phyloP scores from a whole-genome alignment of 2,113 vertebrate genomes.

The Notothenia rossii region DNA sequence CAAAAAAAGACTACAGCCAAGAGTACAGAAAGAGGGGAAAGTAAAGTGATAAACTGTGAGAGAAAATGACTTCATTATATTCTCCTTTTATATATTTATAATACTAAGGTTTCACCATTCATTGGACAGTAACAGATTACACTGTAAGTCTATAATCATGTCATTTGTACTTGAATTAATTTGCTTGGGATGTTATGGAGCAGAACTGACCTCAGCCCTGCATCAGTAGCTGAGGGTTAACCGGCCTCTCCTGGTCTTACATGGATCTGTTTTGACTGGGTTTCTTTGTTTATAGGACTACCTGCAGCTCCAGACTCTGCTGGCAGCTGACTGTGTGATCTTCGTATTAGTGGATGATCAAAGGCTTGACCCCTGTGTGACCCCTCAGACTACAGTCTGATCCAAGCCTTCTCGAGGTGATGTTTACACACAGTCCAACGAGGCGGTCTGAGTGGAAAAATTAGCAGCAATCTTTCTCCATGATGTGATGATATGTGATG shows the following conservation, averaged over 20 bases:
- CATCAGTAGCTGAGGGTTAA: not conserved
- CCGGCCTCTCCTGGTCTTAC: not conserved
- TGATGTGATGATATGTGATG: not conserved
- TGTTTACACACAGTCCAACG: conserved; percentile 30
- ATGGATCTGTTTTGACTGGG: conserved; percentile 7
- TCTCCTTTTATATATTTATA: not conserved
- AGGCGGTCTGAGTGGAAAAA: conserved; percentile 21
- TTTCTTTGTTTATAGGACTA: not conserved
- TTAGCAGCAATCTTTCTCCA: conserved; percentile 9
- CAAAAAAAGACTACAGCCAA: not conserved
- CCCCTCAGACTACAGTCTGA: conserved; percentile 23
- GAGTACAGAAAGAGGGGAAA: not conserved
- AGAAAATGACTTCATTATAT: not conserved
- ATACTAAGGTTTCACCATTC: not conserved
- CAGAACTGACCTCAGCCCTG: not conserved
- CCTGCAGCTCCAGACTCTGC: conserved; percentile 19
- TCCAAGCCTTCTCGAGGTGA: conserved; percentile 18
- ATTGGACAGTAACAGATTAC: not conserved
- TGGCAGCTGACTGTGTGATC: conserved; percentile 32
- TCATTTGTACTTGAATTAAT: not conserved
- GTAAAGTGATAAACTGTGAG: not conserved
- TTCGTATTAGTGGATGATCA: conserved; percentile 42
- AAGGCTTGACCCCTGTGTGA: conserved; percentile 51
- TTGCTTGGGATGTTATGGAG: not conserved
- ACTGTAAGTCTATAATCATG: not conserved